Evolutionary conservation across 1,140 invertebrate species (phyloP).

Genomic region (Schlechtendalia chinensis): DNA sequence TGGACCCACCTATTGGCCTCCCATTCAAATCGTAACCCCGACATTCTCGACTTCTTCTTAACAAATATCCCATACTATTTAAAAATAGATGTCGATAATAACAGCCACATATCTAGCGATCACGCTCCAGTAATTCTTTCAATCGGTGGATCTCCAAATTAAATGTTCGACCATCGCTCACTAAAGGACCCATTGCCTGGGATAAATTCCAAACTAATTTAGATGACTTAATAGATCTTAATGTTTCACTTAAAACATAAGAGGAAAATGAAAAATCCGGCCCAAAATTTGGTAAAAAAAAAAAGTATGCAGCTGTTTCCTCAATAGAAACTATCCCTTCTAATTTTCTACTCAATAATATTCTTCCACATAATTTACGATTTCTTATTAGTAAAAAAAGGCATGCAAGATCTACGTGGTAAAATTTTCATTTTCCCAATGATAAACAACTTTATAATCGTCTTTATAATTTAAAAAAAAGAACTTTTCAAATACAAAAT

Average conservation of each 20-base stretch:
- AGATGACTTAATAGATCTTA: neutral
- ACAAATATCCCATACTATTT: neutral
- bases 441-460: no score
- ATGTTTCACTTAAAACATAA: neutral
- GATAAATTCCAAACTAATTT: neutral
- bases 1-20: no score
- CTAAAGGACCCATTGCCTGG: neutral
- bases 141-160: neutral
- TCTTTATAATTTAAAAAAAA: no score
- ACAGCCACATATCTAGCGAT: no score
- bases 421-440: neutral
- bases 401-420: neutral
- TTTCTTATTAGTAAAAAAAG: neutral
- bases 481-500: neutral
- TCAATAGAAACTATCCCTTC: neutral
- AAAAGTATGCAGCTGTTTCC: no score
- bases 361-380: no score
- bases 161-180: no score
- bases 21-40: no score
- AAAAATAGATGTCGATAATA: neutral
- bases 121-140: neutral
- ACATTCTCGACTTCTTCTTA: no score
- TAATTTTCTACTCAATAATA: neutral
- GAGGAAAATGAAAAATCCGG: neutral
- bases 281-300: no score